phyloP scores from a whole-genome alignment of 2,888 invertebrate species.

The Uropetala carovei region DNA sequence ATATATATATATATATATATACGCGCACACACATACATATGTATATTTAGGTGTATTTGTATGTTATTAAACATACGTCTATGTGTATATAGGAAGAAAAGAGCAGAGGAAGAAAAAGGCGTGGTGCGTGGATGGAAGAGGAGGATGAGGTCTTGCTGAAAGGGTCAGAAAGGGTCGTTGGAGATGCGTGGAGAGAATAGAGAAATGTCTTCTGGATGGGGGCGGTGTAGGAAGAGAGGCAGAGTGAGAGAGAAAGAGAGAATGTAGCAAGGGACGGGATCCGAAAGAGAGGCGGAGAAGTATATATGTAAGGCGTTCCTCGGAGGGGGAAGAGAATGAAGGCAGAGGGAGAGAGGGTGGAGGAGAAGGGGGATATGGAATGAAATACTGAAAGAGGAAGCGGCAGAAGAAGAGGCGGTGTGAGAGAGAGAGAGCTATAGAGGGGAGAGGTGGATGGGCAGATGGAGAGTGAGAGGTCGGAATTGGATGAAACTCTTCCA shows the following conservation, averaged over 20 bases:
- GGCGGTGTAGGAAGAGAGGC: background rate
- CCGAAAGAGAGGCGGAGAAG: background rate
- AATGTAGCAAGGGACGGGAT: background rate
- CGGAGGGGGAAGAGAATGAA: background rate
- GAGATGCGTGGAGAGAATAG: constrained; percentile 19
- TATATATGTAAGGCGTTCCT: background rate
- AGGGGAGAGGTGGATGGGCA: background rate
- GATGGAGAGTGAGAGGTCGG: background rate
- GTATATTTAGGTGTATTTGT: no score
- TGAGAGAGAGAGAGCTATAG: background rate
- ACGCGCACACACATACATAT: no score
- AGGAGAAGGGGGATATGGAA: background rate
- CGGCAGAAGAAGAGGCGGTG: background rate
- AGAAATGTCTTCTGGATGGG: background rate
- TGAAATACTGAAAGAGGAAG: background rate
- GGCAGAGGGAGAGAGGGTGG: background rate
- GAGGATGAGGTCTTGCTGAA: background rate
- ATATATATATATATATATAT: no score
- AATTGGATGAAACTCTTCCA: background rate
- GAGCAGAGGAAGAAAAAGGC: no score
- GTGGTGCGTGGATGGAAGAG: no score
- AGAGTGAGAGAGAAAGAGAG: background rate
- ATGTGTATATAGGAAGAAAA: no score
- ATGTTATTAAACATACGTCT: no score
- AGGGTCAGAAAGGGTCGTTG: background rate